These are phyloP conservation scores for Cotesia congregata DNA, from an alignment of 2,888 invertebrate species.

Conservation along the genomic window DNA sequence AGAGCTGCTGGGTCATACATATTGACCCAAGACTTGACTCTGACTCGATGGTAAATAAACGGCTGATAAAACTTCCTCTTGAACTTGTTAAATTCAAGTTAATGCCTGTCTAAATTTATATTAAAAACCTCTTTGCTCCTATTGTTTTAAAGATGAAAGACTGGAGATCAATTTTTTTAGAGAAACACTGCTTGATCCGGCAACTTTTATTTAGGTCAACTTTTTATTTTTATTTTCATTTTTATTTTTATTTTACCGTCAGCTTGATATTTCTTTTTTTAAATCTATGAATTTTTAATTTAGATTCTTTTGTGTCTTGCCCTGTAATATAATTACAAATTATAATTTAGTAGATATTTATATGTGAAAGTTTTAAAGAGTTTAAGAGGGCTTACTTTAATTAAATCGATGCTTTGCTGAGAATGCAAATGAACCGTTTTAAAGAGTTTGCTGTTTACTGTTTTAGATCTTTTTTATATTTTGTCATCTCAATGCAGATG, in stretches of 20 bases:
- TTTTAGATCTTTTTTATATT: background rate
- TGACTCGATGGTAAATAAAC: constrained; percentile 39
- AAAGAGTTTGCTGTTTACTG: background rate
- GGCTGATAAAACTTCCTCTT: constrained; percentile 35
- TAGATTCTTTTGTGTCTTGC: background rate
- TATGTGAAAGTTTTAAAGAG: background rate
- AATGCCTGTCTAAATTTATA: constrained; percentile 24
- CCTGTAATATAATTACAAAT: background rate
- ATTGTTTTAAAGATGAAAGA: constrained; percentile 11
- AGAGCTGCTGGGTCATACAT: constrained; percentile 33
- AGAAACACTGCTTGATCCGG: background rate
- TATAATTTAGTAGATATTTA: background rate
- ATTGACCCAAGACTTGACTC: constrained; percentile 29
- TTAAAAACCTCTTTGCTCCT: constrained; percentile 6
- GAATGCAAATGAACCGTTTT: constrained; percentile 6
- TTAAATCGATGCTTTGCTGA: background rate
- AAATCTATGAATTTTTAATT: background rate
- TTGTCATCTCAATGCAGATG: constrained; percentile 10
- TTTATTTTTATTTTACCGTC: background rate
- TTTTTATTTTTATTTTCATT: background rate
- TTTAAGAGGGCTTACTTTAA: background rate
- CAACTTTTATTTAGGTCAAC: constrained; percentile 4
- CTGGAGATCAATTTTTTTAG: background rate
- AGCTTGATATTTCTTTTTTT: background rate
- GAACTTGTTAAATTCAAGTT: constrained; percentile 26